Conservation (phyloP, 2,888 invertebrate species). For the Sinelater perroti region DNA sequence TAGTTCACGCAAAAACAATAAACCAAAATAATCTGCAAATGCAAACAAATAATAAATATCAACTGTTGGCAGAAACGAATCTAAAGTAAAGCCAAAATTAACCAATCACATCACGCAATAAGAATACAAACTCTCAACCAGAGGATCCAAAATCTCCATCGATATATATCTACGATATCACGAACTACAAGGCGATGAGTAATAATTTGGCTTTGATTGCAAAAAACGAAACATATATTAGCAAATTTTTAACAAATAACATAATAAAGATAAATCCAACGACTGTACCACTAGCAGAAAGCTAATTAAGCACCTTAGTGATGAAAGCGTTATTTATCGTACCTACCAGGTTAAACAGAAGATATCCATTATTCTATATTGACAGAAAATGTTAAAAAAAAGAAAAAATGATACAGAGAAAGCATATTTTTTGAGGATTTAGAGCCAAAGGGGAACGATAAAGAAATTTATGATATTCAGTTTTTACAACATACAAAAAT, state of each 20-base stretch:
- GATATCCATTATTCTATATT: neutral
- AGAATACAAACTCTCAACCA: conserved; percentile 1
- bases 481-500: too few relatives aligned
- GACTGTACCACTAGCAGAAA: conserved; percentile 1
- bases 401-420: neutral
- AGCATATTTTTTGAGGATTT: neutral
- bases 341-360: conserved; percentile 12
- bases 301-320: neutral
- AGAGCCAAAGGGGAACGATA: too few relatives aligned
- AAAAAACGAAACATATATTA: conserved; percentile 10
- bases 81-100: neutral
- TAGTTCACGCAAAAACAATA: neutral
- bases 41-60: neutral
- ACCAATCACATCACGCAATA: neutral
- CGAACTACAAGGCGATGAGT: neutral
- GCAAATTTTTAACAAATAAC: conserved; percentile 11
- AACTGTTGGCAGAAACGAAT: neutral
- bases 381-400: neutral
- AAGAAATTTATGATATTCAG: too few relatives aligned
- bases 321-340: conserved; percentile 6
- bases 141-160: conserved; percentile 5
- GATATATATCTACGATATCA: conserved; percentile 12
- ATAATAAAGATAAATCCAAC: conserved; percentile 1
- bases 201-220: conserved; percentile 4
- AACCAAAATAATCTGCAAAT: neutral